A percentile compares a stretch with the other conserved stretches of the same genome.
These are phyloP conservation scores for Geotrupes spiniger DNA, from an alignment of 2,888 invertebrate genomes.

Conservation along the genomic window DNA sequence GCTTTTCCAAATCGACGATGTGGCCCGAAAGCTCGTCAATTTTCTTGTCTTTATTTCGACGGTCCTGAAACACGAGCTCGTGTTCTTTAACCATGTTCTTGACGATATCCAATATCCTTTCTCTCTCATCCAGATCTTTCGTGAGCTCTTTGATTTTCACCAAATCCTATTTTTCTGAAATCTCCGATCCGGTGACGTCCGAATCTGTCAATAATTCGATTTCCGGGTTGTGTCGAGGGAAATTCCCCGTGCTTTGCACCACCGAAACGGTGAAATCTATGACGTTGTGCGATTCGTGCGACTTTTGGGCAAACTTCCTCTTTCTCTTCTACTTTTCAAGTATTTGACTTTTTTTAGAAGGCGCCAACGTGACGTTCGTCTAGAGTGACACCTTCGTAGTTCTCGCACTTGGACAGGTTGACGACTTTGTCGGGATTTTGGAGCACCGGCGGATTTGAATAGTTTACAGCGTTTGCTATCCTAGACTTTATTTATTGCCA, in stretches of 20 bases:
- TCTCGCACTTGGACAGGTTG: constrained; percentile 74
- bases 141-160: constrained; percentile 42
- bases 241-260: constrained; percentile 36
- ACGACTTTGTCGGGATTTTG: constrained; percentile 80
- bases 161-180: constrained; percentile 41
- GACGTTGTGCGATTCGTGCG: constrained; percentile 30
- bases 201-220: constrained; percentile 71
- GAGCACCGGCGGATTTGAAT: constrained; percentile 68
- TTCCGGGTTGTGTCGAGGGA: constrained; percentile 55
- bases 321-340: constrained; percentile 5
- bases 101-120: constrained; percentile 41
- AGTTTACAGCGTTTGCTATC: constrained; percentile 36
- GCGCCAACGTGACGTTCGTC: constrained; percentile 86
- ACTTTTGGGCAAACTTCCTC: constrained; percentile 17
- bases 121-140: constrained; percentile 37
- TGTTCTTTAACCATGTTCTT: constrained; percentile 41
- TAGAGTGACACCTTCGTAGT: constrained; percentile 85
- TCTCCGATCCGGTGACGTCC: constrained; percentile 56
- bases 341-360: constrained; percentile 51
- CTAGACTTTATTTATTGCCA: too few relatives aligned
- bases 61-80: constrained; percentile 38
- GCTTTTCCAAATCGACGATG: constrained; percentile 36
- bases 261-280: constrained; percentile 42
- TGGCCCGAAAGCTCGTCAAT: constrained; percentile 41
- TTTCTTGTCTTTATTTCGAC: constrained; percentile 41